Percentiles rank a stretch among this genome's conserved stretches.
Evolutionary conservation across 1,140 invertebrate species (phyloP).

Genomic region (Trissolcus basalis): DNA sequence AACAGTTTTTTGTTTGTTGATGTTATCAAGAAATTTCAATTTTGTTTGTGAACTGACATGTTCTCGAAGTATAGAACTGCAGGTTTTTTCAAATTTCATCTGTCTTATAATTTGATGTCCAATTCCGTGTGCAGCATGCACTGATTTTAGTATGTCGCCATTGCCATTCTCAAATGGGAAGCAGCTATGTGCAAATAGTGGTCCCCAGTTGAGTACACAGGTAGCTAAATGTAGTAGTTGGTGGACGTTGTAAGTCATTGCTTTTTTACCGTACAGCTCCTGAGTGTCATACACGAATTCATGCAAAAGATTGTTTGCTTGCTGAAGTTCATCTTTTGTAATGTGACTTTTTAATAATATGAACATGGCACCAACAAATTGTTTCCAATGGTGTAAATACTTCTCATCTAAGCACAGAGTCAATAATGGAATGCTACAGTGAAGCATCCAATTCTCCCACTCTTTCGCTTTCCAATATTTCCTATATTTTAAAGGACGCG

Average conservation of each 20-base stretch:
- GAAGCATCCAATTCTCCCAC: conserved; percentile 21
- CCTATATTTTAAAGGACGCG: conserved; percentile 23
- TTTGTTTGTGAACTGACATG: conserved; percentile 3
- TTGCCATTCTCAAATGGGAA: conserved; percentile 9
- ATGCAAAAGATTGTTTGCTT: conserved; percentile 17
- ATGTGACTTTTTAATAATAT: conserved; percentile 30
- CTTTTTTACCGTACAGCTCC: conserved; percentile 9
- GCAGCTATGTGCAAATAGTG: conserved; percentile 9
- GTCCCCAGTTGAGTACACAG: conserved; percentile 5
- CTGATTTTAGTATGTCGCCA: conserved; percentile 13
- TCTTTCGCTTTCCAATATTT: conserved; percentile 24
- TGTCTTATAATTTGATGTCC: conserved; percentile 32
- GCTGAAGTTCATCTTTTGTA: conserved; percentile 9
- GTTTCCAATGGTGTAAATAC: conserved; percentile 35
- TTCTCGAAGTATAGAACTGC: conserved; percentile 5
- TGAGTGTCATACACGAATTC: conserved; percentile 12
- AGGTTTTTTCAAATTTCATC: conserved; percentile 17
- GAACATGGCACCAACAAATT: conserved; percentile 27
- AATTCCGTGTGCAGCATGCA: conserved; percentile 30
- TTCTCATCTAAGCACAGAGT: conserved; percentile 2
- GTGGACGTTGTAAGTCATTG: conserved; percentile 18
- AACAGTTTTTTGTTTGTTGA: conserved; percentile 2
- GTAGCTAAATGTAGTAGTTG: conserved; percentile 15
- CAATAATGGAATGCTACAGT: conserved; percentile 28
- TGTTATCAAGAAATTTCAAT: conserved; percentile 16